Evolutionary conservation across 1,140 invertebrate species (phyloP).

Genomic region (Lithobius niger): DNA sequence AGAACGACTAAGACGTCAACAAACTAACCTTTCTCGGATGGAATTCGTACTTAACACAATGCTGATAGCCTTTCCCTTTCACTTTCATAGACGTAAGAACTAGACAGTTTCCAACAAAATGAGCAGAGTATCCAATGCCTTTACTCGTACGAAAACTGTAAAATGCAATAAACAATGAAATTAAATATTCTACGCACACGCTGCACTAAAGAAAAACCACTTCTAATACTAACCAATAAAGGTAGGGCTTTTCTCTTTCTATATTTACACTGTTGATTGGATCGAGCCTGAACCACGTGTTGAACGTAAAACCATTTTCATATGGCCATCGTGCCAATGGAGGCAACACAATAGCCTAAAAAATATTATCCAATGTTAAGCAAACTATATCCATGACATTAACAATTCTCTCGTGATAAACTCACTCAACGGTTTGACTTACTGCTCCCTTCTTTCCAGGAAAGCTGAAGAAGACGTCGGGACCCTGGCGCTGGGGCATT

Average conservation of each 20-base stretch:
- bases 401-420: no score
- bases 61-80: conserved; percentile 97
- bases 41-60: conserved; percentile 99
- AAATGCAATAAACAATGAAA: no score
- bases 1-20: neutral
- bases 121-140: conserved; percentile 97
- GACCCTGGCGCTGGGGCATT: conserved; percentile 94
- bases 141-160: conserved; percentile 96
- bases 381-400: neutral
- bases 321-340: conserved; percentile 95
- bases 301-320: conserved; percentile 98
- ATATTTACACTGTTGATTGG: conserved; percentile 98
- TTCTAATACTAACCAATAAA: conserved; percentile 75
- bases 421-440: no score
- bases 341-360: conserved; percentile 85
- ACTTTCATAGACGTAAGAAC: conserved; percentile 98
- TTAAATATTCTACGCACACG: no score
- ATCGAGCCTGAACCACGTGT: conserved; percentile 96
- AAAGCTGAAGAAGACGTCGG: conserved; percentile 99
- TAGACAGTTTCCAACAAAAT: conserved; percentile 97
- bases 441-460: conserved; percentile 98
- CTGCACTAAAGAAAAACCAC: no score
- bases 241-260: conserved; percentile 93
- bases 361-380: conserved; percentile 8
- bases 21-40: conserved; percentile 76